Evolutionary conservation across 2,113 vertebrate genomes (phyloP), one percentile per base, ranked within the genome.

Genomic region (Hypocryptadius cinnamomeus): DNA sequence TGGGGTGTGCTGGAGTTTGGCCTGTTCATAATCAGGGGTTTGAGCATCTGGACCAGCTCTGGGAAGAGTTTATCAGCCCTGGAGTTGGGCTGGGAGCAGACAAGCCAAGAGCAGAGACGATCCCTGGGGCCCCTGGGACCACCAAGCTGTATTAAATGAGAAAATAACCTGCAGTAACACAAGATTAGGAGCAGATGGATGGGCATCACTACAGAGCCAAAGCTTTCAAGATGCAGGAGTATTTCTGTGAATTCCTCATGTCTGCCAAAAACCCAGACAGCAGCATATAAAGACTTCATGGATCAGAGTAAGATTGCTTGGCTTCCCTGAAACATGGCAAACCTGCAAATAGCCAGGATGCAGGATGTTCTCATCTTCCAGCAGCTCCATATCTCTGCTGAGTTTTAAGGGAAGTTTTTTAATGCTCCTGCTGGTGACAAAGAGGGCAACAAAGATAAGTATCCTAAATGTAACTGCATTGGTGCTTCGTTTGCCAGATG

Each of bases 81-180:
- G 19, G 61, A 27, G n/a, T 4, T 63, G 44, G 27, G 39, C 13
- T 64, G 13, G 42, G 31, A 82, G 31, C 21, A 65, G 25, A 27
- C 21, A n/a, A 59, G 47, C 18, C 47, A 30, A 61, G 68, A 63
- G n/a, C 9, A 7, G 35, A 47, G 47, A 65, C 0, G 0, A 45
- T 65, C 61, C 71, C 61, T 40, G 74, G 79, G 22, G 60, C 31
- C 64, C 39, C 70, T 28, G 66, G 35, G 76, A 30, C 64, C n/a
- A 47, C 45, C 31, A 23, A 56, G 79, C 40, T 31, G 11, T 7
- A 65, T 56, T 57, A 69, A 57, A 80, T n/a, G 40, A 48, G 77
- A 59, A 79, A 57, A n/a, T 11, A 73, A 72, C 69, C 48, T 73
- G 72, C 68, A 70, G 51, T 11, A 79, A 54, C 14, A 11, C 4